Evolutionary conservation across 2,113 vertebrate species (phyloP).

Genomic region (Hydrochoerus hydrochaeris): DNA sequence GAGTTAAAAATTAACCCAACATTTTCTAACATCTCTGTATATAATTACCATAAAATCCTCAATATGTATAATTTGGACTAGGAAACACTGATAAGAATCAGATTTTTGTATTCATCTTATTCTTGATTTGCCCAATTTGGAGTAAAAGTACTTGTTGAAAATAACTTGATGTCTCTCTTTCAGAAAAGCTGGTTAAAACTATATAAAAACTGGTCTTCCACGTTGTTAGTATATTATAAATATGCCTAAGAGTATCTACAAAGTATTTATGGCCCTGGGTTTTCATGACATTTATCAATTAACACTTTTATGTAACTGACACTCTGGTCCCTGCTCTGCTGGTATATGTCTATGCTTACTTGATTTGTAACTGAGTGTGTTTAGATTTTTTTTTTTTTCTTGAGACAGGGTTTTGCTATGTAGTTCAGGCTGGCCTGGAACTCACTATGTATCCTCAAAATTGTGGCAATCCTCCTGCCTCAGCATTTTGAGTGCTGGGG

Average conservation of each 20-base stretch:
- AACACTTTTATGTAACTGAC: background rate
- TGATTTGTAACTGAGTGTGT: background rate
- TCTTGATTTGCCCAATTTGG: background rate
- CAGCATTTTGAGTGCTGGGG: background rate
- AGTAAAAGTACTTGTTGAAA: constrained; percentile 18
- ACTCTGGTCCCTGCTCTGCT: background rate
- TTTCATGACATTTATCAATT: background rate
- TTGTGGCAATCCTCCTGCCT: background rate
- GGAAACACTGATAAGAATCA: background rate
- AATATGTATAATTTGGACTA: background rate
- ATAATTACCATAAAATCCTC: background rate
- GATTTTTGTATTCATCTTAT: background rate
- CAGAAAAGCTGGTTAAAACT: constrained; percentile 25
- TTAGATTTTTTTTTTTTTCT: background rate
- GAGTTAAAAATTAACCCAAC: background rate
- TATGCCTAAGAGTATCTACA: background rate
- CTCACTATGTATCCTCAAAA: background rate
- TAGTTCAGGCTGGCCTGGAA: background rate
- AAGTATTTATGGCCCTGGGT: background rate
- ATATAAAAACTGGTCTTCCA: background rate
- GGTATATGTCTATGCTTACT: background rate
- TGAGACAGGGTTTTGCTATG: background rate
- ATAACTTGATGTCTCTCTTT: background rate
- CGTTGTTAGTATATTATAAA: background rate
- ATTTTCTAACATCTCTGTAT: background rate